Conservation (phyloP, 2,113 vertebrate species). For the Toxotes chatareus region DNA sequence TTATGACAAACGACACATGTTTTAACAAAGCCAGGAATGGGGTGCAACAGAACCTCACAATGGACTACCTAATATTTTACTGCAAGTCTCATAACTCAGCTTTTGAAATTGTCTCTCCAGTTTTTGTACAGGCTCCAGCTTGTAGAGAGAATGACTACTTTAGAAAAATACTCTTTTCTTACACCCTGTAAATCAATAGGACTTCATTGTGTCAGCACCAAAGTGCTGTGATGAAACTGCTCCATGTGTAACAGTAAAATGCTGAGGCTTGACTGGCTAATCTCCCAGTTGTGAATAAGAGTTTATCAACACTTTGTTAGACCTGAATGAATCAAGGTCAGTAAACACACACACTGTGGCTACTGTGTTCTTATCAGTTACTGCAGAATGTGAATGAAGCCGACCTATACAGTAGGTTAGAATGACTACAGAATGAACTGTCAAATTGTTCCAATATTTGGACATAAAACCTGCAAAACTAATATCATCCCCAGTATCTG, state of each 20-base stretch:
- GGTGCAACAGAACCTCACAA: constrained; percentile 24
- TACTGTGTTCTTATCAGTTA: neutral
- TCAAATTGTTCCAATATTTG: too few species aligned
- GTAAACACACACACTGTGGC: neutral
- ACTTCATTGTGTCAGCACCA: constrained; percentile 27
- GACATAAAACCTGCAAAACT: too few species aligned
- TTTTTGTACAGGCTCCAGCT: constrained; percentile 13
- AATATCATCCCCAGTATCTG: too few species aligned
- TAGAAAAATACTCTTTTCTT: constrained; percentile 24
- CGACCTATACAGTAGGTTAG: neutral
- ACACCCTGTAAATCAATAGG: constrained; percentile 16
- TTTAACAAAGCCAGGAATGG: constrained; percentile 23
- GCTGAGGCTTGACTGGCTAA: constrained; percentile 24
- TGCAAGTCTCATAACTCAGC: constrained; percentile 38
- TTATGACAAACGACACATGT: constrained; percentile 8
- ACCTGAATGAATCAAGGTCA: constrained; percentile 40
- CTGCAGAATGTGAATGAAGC: neutral
- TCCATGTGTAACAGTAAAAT: constrained; percentile 20
- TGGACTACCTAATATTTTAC: constrained; percentile 46
- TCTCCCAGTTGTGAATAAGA: constrained; percentile 31
- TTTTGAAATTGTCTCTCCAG: constrained; percentile 9
- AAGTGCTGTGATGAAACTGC: constrained; percentile 29
- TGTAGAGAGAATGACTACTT: constrained; percentile 7
- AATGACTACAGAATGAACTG: neutral
- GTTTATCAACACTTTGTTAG: constrained; percentile 15